Evolutionary conservation across 2,888 invertebrate genomes (phyloP).

Genomic region (Pollenia labialis): DNA sequence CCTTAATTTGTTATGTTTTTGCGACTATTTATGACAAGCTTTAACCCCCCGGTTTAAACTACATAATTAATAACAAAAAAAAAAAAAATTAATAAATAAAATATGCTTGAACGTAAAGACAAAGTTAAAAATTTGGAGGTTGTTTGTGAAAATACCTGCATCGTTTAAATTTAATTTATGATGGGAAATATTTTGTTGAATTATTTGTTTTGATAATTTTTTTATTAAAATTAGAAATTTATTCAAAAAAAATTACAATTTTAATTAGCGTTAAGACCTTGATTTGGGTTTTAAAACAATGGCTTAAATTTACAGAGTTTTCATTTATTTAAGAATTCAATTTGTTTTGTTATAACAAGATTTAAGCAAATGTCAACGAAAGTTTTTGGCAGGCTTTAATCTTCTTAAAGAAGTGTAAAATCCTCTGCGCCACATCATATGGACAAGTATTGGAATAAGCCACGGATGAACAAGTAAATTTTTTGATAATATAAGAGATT

Average conservation of each 20-base stretch:
- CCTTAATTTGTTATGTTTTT: constrained; percentile 35
- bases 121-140: constrained; percentile 45
- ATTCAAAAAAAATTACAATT: constrained; percentile 4
- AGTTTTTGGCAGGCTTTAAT: too few relatives aligned
- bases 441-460: too few relatives aligned
- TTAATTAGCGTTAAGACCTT: not conserved
- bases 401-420: too few relatives aligned
- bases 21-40: constrained; percentile 55
- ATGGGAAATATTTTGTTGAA: constrained; percentile 37
- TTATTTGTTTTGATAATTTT: constrained; percentile 3
- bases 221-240: not conserved
- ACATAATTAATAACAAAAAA: constrained; percentile 50
- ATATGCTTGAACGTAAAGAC: constrained; percentile 1
- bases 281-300: too few relatives aligned
- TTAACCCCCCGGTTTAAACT: constrained; percentile 61
- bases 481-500: too few relatives aligned
- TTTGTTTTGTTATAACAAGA: too few relatives aligned
- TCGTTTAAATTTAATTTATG: constrained; percentile 22
- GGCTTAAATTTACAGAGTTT: too few relatives aligned
- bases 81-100: not conserved
- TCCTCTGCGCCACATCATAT: too few relatives aligned
- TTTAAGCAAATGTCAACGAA: too few relatives aligned
- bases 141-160: constrained; percentile 47
- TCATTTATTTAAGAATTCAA: too few relatives aligned
- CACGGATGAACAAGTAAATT: too few relatives aligned